Evolutionary conservation across 2,888 invertebrate genomes (phyloP), one percentile per base, ranked within the genome.

Genomic region (Chymomyza caudatula): DNA sequence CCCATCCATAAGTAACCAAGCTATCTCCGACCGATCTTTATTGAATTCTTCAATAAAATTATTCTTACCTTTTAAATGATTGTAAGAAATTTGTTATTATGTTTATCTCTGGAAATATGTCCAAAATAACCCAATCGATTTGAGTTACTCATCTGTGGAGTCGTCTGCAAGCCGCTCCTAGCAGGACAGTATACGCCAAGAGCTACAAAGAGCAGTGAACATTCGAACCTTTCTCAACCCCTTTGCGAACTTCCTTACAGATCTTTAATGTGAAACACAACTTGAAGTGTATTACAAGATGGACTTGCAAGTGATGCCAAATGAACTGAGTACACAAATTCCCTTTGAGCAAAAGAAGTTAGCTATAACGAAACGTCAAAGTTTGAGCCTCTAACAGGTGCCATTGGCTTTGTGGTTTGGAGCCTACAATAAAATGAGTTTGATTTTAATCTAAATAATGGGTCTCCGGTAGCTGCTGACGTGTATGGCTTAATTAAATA

Each of bases 361-460:
- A 22, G 52, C 51, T 60, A 58, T 59, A 55, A 60, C 23, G 59
- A 65, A 55, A 52, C 19, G 20, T 15, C 6, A 53, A 44, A 47
- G 55, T 47, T 52, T 25, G 63, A 4, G 47, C 19, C 19, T 69
- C 65, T 63, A 68, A 70, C 81, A 76, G 84, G 81, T 80, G 84
- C 4, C 51, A 19, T 51, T 51, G 51, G 51, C 22, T 13, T 15
- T 20, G 13, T 4, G 19, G 22, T 51, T 15, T 47, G 47, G 11
- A 51, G 74, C 81, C 74, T 78, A 73, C 81, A 73, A 73, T 62
- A 76, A 68, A 82, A 85, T 82, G 76, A 76, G 79, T 82, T 78
- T 84, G 84, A 85, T 85, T 85, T 76, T 77, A 80, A 85, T 87
- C 87, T 84, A 78, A 87, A 73, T 85, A 80, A 80, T 80, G 84